Evolutionary conservation across 2,797 vertebrate species (phyloP), one percentile per base, ranked within the genome.

Genomic region (Sebastes wilsoni): DNA sequence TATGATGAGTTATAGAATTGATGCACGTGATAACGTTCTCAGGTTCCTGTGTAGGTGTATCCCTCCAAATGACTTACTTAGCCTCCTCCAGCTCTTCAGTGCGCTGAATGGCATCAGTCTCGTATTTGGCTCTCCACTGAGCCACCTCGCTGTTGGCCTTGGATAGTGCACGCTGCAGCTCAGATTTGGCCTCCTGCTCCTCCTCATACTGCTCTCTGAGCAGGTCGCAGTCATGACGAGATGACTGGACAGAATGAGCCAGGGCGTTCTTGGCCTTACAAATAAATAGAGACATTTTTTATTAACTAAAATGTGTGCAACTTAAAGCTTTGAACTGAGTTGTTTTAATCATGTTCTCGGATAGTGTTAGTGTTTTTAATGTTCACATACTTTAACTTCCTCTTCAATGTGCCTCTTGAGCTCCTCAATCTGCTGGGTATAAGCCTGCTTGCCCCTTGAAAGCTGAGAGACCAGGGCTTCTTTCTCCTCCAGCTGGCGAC

Each of bases 71-170:
- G 8, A n/a, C 66, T 93, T 90, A 96, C 96, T 96, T 96, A 77
- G 96, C 92, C 69, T 97, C 96, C 74, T 97, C 96, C 10, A 97
- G 93, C 78, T 97, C 96, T 79, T 97, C 96, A 0, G 96, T 96
- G 71, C 96, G 90, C 92, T 96, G 96, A 81, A 97, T 97, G 85
- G 96, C 96, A 1, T 97, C 96, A 0, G 96, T 97, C 91, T 97
- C 96, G 0, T 97, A 97, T 88, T 96, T 97, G 82, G 93, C 93
- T 87, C 96, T 96, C 96, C 96, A 97, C 87, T 96, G 96, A 76
- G 96, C 96, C 90, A 97, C 96, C 85, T 97, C 96, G 0, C 94
- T 94, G 94, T 97, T 97, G 87, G 96, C 96, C 88, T 97, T 97
- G 84, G 96, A 97, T 89, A 97, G 85, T 23, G 79, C 79, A 0